Percentiles rank a stretch among this genome's conserved stretches.
These are phyloP conservation scores for Drosophila rufa DNA, from an alignment of 1,140 invertebrate genomes.

Conservation along the genomic window DNA sequence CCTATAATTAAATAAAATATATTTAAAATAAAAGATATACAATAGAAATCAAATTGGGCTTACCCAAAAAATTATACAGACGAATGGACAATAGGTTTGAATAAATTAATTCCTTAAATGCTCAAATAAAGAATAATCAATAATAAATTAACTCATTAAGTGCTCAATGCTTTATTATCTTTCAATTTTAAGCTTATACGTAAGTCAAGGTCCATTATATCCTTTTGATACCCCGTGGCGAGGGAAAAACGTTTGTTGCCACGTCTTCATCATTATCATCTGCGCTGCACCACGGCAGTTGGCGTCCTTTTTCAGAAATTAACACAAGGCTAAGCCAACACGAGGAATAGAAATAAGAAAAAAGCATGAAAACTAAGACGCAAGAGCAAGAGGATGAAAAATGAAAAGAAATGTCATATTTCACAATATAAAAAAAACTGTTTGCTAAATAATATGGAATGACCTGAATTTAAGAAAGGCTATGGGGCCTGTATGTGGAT, in stretches of 20 bases:
- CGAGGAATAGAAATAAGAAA: constrained; percentile 24
- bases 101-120: no score
- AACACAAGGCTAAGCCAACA: constrained; percentile 57
- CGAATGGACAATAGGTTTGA: no score
- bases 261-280: constrained; percentile 71
- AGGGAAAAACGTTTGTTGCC: constrained; percentile 34
- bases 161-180: no score
- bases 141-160: no score
- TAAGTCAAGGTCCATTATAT: neutral
- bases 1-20: neutral
- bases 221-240: constrained; percentile 2
- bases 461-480: constrained; percentile 46
- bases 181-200: neutral
- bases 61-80: no score
- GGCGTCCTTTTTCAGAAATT: constrained; percentile 73
- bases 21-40: neutral
- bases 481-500: constrained; percentile 7
- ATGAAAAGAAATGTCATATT: constrained; percentile 50
- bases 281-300: constrained; percentile 66
- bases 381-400: constrained; percentile 24
- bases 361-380: neutral
- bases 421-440: constrained; percentile 56
- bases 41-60: no score
- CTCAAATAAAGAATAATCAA: no score
- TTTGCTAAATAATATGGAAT: constrained; percentile 65